phyloP scores from a whole-genome alignment of 2,113 vertebrate genomes.

The Oreochromis tanganicae region DNA sequence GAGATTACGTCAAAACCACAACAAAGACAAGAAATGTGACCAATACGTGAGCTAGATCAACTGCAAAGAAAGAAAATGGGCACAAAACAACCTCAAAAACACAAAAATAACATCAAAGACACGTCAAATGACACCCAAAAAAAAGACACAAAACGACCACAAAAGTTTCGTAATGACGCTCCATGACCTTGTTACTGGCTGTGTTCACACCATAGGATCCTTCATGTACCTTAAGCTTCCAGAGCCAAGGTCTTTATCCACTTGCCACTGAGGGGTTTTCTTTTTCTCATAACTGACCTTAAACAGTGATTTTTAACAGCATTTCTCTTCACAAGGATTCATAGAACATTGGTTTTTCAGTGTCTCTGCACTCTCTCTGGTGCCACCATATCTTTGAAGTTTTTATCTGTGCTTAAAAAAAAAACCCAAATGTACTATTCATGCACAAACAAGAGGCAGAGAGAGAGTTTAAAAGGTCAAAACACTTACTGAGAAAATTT shows the following conservation, averaged over 20 bases:
- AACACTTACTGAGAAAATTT: not conserved
- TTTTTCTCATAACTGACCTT: not conserved
- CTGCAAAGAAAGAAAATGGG: not conserved
- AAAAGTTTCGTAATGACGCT: not conserved
- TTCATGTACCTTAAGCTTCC: not conserved
- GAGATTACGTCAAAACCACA: not conserved
- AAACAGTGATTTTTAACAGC: not conserved
- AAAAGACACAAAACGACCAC: not conserved
- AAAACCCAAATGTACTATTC: not conserved
- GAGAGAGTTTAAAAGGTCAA: not conserved
- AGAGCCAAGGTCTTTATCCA: not conserved
- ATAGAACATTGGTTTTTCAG: not conserved
- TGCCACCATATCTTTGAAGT: not conserved
- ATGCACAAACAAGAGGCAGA: not conserved
- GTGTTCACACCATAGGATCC: not conserved
- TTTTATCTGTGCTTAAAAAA: not conserved
- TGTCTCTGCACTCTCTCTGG: not conserved
- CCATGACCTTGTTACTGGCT: not conserved
- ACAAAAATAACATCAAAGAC: not conserved
- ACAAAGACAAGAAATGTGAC: not conserved
- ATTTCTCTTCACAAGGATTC: not conserved
- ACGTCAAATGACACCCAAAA: not conserved
- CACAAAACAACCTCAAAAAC: not conserved
- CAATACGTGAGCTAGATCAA: not conserved
- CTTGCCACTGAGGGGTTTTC: not conserved